Percentiles rank a stretch among this genome's conserved stretches.
Conservation (phyloP, 2,797 vertebrate species). For the Dermochelys coriacea region DNA sequence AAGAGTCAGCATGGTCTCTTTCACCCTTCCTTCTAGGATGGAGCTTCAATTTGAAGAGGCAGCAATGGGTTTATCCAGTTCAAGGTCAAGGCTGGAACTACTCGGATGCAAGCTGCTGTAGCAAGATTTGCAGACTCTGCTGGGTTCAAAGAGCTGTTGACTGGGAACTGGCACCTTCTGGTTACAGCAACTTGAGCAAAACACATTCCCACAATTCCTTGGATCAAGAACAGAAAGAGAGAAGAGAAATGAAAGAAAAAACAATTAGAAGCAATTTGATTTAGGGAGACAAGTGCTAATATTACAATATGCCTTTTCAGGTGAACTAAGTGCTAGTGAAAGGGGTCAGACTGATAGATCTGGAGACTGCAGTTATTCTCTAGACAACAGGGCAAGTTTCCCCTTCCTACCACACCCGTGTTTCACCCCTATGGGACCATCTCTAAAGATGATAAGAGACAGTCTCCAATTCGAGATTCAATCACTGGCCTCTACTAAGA, state of each 20-base stretch:
- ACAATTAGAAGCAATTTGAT: not conserved
- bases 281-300: fast-evolving
- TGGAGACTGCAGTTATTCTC: not conserved
- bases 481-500: not conserved
- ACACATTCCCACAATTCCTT: slow-evolving; percentile 99
- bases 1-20: slow-evolving; percentile 49
- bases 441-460: not conserved
- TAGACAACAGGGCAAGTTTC: fast-evolving
- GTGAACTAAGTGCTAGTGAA: not conserved
- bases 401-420: fast-evolving
- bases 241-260: slow-evolving; percentile 20
- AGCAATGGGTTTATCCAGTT: slow-evolving; percentile 94
- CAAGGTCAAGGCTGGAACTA: slow-evolving; percentile 85
- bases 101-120: slow-evolving; percentile 90
- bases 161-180: slow-evolving; percentile 99
- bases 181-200: slow-evolving; percentile 97
- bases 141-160: slow-evolving; percentile 97
- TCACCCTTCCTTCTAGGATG: slow-evolving; percentile 15
- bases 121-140: slow-evolving; percentile 94
- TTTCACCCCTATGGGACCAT: not conserved
- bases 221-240: slow-evolving; percentile 42
- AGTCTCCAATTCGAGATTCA: not conserved
- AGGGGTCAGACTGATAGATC: not conserved
- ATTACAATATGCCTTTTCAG: fast-evolving
- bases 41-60: slow-evolving; percentile 91